These are phyloP conservation scores for Nezara viridula DNA, from an alignment of 2,888 invertebrate species.

Conservation along the genomic window DNA sequence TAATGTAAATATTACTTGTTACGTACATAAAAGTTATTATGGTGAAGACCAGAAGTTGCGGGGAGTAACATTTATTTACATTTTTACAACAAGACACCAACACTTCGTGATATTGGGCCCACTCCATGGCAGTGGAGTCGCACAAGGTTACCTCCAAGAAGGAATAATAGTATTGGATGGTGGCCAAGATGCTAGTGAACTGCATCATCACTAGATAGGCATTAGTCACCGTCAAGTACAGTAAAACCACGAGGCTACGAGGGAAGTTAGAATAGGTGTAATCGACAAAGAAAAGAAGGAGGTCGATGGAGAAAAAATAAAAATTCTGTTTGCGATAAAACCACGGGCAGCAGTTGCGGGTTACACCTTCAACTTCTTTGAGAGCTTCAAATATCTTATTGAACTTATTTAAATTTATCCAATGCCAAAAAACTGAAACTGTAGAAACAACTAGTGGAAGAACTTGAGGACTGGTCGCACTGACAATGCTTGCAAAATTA, in stretches of 20 bases:
- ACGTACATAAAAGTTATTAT: neutral
- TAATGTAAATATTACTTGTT: neutral
- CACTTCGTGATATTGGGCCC: neutral
- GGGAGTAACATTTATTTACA: conserved; percentile 16
- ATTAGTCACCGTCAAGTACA: neutral
- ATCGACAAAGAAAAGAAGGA: neutral
- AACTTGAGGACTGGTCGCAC: neutral
- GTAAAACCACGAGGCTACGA: neutral
- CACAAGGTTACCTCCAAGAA: neutral
- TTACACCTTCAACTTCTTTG: neutral
- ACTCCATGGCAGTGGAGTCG: neutral
- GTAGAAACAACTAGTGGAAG: neutral
- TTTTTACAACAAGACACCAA: neutral
- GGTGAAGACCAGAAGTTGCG: neutral
- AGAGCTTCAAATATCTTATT: neutral
- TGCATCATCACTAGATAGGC: neutral
- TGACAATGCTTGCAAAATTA: neutral
- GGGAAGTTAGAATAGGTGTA: no score
- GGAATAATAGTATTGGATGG: neutral
- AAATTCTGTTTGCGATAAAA: neutral
- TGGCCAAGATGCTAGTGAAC: neutral
- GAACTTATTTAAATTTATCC: neutral
- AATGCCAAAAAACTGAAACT: neutral
- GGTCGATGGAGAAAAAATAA: neutral
- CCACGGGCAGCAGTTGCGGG: no score